Conservation (phyloP, 2,113 vertebrate genomes). For the Equus przewalskii region DNA sequence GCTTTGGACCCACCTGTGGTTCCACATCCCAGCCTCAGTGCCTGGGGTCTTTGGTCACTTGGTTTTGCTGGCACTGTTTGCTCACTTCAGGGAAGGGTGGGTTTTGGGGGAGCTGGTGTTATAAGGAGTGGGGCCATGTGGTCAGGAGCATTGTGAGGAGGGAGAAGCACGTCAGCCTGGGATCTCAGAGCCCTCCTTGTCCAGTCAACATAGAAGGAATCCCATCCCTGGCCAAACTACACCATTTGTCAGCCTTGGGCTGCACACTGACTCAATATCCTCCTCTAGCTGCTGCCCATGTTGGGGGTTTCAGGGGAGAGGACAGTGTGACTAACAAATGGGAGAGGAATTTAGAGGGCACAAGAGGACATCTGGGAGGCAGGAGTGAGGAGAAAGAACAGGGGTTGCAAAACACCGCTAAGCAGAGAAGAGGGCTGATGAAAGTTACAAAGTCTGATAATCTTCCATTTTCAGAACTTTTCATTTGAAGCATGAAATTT, state of each 20-base stretch:
- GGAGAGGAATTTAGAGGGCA: background rate
- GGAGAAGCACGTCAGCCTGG: background rate
- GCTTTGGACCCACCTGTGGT: no score
- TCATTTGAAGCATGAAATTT: conserved; percentile 67
- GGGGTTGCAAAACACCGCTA: background rate
- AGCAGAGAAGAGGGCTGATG: background rate
- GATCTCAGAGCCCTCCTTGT: background rate
- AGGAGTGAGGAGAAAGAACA: background rate
- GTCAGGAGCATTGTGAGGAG: background rate
- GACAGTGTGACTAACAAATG: background rate
- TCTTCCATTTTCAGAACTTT: conserved; percentile 74
- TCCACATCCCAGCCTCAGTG: background rate
- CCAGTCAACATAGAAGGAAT: background rate
- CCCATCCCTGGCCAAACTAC: no score
- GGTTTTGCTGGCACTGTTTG: background rate
- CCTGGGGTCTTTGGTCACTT: background rate
- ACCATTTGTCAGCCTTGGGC: no score
- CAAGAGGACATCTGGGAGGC: background rate
- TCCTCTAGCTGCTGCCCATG: background rate
- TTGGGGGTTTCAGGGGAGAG: background rate
- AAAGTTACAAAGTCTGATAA: conserved; percentile 50
- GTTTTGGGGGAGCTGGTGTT: background rate
- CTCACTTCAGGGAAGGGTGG: background rate
- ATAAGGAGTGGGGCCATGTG: background rate
- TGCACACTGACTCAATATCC: background rate